Evolutionary conservation across 2,113 vertebrate genomes (phyloP).

Genomic region (Forbesichthys papilliferus): DNA sequence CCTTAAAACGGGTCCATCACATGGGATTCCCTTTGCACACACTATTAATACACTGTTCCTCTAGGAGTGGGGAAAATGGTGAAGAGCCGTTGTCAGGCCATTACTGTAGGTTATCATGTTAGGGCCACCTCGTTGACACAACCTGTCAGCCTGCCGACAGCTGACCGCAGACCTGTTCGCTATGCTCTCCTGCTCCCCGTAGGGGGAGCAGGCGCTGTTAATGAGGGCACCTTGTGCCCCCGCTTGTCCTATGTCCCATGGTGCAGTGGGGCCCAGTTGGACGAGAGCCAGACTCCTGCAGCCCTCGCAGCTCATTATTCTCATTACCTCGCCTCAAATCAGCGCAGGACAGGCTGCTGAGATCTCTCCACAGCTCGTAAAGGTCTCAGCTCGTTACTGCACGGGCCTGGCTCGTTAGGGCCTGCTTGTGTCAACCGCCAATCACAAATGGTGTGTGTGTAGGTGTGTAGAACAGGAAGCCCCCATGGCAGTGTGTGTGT

Average conservation of each 20-base stretch:
- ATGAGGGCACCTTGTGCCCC: conserved; percentile 74
- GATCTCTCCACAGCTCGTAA: conserved; percentile 79
- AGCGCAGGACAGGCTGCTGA: conserved; percentile 73
- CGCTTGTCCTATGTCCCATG: conserved; percentile 75
- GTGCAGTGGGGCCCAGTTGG: conserved; percentile 72
- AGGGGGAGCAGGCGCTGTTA: conserved; percentile 63
- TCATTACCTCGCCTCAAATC: conserved; percentile 80
- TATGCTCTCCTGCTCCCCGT: conserved; percentile 48
- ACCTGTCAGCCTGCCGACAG: conserved; percentile 52
- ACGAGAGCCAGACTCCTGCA: conserved; percentile 67
- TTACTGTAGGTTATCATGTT: conserved; percentile 26
- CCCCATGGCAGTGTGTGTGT: not conserved
- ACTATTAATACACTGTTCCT: not conserved
- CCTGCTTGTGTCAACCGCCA: conserved; percentile 43
- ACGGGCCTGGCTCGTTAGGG: conserved; percentile 40
- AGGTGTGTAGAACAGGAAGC: conserved; percentile 15
- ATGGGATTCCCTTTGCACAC: conserved; percentile 18
- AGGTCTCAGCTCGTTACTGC: conserved; percentile 69
- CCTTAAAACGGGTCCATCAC: conserved; percentile 1
- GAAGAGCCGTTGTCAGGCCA: conserved; percentile 1
- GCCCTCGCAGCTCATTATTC: conserved; percentile 76
- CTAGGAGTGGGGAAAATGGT: conserved; percentile 3
- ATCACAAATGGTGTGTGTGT: conserved; percentile 49
- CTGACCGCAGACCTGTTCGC: conserved; percentile 55
- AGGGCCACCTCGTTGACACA: conserved; percentile 34